Percentiles rank a stretch among this genome's conserved stretches.
Conservation (phyloP, 2,797 vertebrate genomes). For the Anguilla obscura region DNA sequence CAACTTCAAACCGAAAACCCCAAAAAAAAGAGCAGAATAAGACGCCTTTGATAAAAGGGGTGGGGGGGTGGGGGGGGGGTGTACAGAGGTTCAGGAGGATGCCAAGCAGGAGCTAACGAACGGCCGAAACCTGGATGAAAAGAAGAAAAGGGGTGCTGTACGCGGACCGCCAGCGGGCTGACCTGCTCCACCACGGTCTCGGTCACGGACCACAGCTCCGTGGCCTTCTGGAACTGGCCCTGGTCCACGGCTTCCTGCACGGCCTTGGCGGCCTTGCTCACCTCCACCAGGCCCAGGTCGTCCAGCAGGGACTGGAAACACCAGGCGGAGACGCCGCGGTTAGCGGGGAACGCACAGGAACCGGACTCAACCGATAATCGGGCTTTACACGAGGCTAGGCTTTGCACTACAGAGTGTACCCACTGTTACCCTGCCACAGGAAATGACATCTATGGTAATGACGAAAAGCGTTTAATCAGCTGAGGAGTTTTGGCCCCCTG, state of each 20-base stretch:
- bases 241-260: constrained; percentile 79
- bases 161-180: constrained; percentile 14
- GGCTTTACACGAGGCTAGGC: too few relatives aligned
- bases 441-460: too few relatives aligned
- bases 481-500: background rate
- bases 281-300: constrained; percentile 81
- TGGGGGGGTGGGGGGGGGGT: too few relatives aligned
- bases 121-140: background rate
- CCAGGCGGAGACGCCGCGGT: constrained; percentile 29
- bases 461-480: background rate
- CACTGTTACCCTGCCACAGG: too few relatives aligned
- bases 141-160: too few relatives aligned
- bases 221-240: constrained; percentile 77
- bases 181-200: constrained; percentile 86
- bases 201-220: constrained; percentile 80
- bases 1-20: background rate
- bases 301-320: constrained; percentile 88
- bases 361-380: too few relatives aligned
- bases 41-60: too few relatives aligned
- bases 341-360: too few relatives aligned
- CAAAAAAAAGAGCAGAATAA: background rate
- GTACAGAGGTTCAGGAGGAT: background rate
- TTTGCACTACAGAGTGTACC: background rate
- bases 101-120: background rate
- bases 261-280: constrained; percentile 74